Base-by-base conservation (phyloP, 2,113 vertebrate species). In the Crotalus horridus region DNA sequence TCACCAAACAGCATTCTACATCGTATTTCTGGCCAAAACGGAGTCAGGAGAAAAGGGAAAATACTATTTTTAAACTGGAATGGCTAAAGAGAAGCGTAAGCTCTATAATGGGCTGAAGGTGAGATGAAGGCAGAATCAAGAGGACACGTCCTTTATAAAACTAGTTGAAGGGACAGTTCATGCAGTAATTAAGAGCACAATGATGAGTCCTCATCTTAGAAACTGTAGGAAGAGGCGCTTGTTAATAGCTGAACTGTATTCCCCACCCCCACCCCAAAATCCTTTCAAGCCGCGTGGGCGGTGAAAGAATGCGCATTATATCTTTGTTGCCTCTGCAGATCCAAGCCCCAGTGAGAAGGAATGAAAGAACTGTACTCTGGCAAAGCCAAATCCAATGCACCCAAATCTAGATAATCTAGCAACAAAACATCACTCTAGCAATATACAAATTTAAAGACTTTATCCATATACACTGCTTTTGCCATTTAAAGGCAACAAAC, bases 251-350 rank as follows among this genome's bases (percentile, higher is more conserved):
- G 46, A 86, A 74, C 51, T 8, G 64, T 61, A 24, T 23, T 89
- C 46, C n/a, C 39, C 88, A 46, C 6, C 74, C 51, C 51, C 15
- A 29, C 46, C 69, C 1, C 15, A n/a, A n/a, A 88, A 39, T 59
- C 8, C n/a, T 86, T 43, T 88, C n/a, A 53, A 74, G 53, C 51
- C 56, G 88, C 26, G 88, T 92, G 88, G 91, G 91, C 24, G 56
- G 81, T 56, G 29, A 56, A 92, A 85, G 43, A 85, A 92, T 87
- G 56, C 3, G 33, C 58, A 33, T 9, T 43, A 46, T 23, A 29
- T 92, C 88, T 87, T 64, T 55, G 33, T 58, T 90, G 81, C 24
- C 91, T 94, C 91, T 58, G 93, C 93, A 94, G 51, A 94, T 92
- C 81, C 20, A 4, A 21, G 85, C 39, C 56, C n/a, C 39, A 51